These are phyloP conservation scores for Tupaia tana DNA, from an alignment of 2,113 vertebrate species.

Conservation along the genomic window DNA sequence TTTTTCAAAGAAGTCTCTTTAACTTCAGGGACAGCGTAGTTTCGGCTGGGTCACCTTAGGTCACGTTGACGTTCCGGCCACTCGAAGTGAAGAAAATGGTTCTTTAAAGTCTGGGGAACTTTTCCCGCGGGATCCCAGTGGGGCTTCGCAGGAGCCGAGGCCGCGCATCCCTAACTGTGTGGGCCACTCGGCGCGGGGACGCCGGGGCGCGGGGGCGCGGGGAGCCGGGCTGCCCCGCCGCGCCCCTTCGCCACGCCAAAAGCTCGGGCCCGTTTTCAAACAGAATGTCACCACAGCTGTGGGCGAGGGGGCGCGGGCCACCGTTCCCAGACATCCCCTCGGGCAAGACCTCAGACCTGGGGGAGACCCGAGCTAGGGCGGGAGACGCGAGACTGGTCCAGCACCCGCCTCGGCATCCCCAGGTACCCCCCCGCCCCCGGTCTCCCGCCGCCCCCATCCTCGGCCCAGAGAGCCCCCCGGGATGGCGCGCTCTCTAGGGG, in stretches of 20 bases:
- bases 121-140: not conserved
- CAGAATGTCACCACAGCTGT: constrained; percentile 31
- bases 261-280: not conserved
- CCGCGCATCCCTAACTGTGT: constrained; percentile 22
- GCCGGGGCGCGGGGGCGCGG: not conserved
- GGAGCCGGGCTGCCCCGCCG: not conserved
- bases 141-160: not conserved
- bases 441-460: constrained; percentile 11
- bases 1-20: not conserved
- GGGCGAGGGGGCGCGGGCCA: not conserved
- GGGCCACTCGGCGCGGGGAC: not conserved
- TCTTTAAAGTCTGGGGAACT: not conserved
- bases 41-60: constrained; percentile 24
- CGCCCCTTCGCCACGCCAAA: not conserved
- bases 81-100: not conserved
- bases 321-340: no score
- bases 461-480: not conserved
- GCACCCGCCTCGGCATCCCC: not conserved
- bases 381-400: not conserved
- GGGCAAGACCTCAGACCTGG: not conserved
- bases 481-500: not conserved
- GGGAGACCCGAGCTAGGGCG: not conserved
- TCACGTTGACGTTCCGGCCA: not conserved
- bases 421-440: not conserved
- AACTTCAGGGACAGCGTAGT: not conserved